Conservation (phyloP, 2,797 vertebrate species). For the Cetoscarus ocellatus region DNA sequence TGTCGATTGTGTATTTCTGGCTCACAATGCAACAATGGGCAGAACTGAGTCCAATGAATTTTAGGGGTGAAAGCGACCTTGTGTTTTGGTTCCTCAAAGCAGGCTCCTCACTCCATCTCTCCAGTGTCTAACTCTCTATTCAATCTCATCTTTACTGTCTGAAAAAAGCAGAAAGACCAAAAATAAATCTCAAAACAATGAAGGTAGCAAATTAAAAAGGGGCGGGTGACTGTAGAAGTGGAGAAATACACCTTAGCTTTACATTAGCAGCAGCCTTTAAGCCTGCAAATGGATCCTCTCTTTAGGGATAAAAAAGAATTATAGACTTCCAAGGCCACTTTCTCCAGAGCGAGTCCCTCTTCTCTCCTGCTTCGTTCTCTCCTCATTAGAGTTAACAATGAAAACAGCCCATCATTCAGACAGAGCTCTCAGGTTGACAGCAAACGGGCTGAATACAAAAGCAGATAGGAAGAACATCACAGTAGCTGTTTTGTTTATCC, state of each 20-base stretch:
- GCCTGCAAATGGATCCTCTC: slow-evolving; percentile 16
- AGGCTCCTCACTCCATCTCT: no score
- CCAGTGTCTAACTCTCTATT: no score
- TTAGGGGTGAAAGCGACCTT: no score
- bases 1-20: no score
- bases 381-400: slow-evolving; percentile 48
- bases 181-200: no score
- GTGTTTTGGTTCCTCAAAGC: no score
- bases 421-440: slow-evolving; percentile 23
- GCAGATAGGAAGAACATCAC: slow-evolving; percentile 16
- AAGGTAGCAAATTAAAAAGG: not conserved
- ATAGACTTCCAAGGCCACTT: slow-evolving; percentile 60
- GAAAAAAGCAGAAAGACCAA: no score
- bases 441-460: slow-evolving; percentile 26
- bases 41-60: no score
- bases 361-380: slow-evolving; percentile 25
- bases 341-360: slow-evolving; percentile 25
- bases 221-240: not conserved
- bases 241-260: not conserved
- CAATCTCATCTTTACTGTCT: no score
- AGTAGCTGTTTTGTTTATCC: slow-evolving; percentile 33
- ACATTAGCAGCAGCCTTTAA: slow-evolving; percentile 5
- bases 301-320: not conserved
- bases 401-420: slow-evolving; percentile 43
- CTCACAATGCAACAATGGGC: no score